phyloP scores from a whole-genome alignment of 64 coral and sea anemone genomes.

The Stichodactyla helianthus region DNA sequence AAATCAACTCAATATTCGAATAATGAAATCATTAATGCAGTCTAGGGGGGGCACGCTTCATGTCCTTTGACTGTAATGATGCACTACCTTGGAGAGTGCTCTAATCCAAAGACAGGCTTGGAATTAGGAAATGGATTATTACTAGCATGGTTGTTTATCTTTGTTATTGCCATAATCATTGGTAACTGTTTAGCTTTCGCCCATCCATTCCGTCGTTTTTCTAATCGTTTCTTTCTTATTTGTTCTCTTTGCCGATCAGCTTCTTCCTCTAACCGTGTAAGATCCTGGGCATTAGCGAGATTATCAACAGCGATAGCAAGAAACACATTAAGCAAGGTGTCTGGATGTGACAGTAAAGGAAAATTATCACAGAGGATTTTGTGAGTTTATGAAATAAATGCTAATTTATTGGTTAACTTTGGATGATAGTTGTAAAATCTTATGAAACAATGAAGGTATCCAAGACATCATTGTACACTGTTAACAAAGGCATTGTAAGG shows the following conservation, averaged over 20 bases:
- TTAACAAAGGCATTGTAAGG: too few species aligned
- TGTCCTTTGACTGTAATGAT: too few species aligned
- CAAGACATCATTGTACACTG: too few species aligned
- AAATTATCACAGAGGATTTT: not conserved
- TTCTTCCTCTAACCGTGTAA: constrained; percentile 85
- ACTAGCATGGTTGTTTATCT: constrained; percentile 62
- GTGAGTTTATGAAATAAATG: too few species aligned
- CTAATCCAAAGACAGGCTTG: constrained; percentile 72
- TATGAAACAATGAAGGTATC: too few species aligned
- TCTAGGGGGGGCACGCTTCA: too few species aligned
- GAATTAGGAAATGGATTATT: constrained; percentile 86
- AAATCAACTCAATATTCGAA: too few species aligned
- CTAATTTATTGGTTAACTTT: too few species aligned
- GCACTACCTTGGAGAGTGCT: constrained; percentile 70
- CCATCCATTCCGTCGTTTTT: constrained; percentile 77
- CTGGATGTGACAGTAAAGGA: constrained; percentile 47
- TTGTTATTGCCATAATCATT: constrained; percentile 80
- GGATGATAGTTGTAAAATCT: too few species aligned
- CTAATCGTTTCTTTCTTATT: constrained; percentile 54
- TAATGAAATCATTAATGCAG: too few species aligned
- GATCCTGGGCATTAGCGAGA: constrained; percentile 88
- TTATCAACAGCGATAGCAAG: constrained; percentile 98
- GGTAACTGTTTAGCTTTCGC: constrained; percentile 77
- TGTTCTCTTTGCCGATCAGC: constrained; percentile 67
- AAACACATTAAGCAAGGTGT: constrained; percentile 93